phyloP scores from a whole-genome alignment of 2,113 vertebrate species.

The Sinocyclocheilus rhinocerous region DNA sequence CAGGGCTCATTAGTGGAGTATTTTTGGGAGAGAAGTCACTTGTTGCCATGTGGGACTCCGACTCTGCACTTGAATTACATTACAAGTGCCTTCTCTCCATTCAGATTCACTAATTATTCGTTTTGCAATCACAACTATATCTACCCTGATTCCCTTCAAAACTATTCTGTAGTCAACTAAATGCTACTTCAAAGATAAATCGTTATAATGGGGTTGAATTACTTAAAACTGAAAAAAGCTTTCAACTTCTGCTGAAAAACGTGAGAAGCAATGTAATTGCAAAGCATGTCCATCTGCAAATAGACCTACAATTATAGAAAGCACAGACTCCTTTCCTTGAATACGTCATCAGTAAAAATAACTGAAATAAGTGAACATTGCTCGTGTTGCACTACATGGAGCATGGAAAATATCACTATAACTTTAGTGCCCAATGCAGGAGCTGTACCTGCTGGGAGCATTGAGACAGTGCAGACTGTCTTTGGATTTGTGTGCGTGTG shows the following conservation, averaged over 20 bases:
- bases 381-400: neutral
- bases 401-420: neutral
- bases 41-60: conserved; percentile 52
- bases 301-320: neutral
- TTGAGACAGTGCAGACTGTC: neutral
- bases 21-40: conserved; percentile 64
- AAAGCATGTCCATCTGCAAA: neutral
- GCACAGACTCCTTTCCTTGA: neutral
- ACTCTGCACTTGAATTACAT: conserved; percentile 23
- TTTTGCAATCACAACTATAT: neutral
- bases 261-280: neutral
- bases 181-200: too few relatives aligned
- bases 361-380: too few relatives aligned
- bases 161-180: too few relatives aligned
- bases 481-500: neutral
- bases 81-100: neutral
- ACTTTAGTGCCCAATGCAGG: neutral
- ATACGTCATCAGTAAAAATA: neutral
- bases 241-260: too few relatives aligned
- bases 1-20: conserved; percentile 65
- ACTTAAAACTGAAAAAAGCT: too few relatives aligned
- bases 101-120: neutral
- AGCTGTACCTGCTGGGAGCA: neutral
- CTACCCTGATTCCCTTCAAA: neutral
- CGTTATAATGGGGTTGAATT: too few relatives aligned